Percentiles rank a stretch among this genome's conserved stretches.
phyloP scores from a whole-genome alignment of 2,113 vertebrate genomes.

The Hemichromis elongatus region DNA sequence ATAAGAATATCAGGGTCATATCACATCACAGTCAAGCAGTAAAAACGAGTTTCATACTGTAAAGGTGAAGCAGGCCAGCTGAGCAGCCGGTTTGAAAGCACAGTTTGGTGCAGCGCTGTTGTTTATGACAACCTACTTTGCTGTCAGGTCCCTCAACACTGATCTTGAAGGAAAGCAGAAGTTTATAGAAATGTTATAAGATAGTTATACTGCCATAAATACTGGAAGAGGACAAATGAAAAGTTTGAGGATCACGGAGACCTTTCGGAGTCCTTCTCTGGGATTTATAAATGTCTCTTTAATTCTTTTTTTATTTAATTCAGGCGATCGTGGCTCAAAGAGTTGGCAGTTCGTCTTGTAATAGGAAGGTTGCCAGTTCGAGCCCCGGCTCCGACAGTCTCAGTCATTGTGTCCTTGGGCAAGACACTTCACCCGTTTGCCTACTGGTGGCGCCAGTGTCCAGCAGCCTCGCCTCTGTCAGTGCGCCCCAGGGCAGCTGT shows the following conservation, averaged over 20 bases:
- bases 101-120: neutral
- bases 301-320: neutral
- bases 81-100: neutral
- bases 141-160: neutral
- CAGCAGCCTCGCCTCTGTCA: no score
- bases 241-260: neutral
- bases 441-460: no score
- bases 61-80: rapidly evolving
- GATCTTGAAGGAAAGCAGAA: neutral
- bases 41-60: neutral
- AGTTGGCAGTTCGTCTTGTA: no score
- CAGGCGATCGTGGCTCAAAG: no score
- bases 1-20: neutral
- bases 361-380: no score
- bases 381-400: no score
- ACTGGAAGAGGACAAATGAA: neutral
- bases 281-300: neutral
- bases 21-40: neutral
- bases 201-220: neutral
- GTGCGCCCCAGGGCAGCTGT: no score
- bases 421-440: no score
- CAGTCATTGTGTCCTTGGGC: no score
- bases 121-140: rapidly evolving
- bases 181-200: neutral
- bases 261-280: neutral